A percentile compares a stretch with the other conserved stretches of the same genome.
Evolutionary conservation across 2,113 vertebrate genomes (phyloP).

Genomic region (Andinoacara biseriatus): DNA sequence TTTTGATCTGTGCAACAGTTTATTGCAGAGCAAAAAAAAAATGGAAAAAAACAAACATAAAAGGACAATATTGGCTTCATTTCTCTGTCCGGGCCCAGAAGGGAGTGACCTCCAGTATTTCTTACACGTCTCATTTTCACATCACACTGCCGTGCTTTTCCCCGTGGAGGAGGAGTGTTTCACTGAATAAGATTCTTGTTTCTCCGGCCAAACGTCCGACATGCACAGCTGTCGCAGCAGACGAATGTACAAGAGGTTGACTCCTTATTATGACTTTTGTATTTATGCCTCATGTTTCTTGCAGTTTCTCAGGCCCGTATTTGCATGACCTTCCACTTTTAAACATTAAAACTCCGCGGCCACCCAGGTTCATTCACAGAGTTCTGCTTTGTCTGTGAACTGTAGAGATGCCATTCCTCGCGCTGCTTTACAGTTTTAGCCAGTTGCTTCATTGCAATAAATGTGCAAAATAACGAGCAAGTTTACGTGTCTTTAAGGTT

Average conservation of each 20-base stretch:
- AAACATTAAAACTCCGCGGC: not conserved
- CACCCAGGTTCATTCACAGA: not conserved
- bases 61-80: not conserved
- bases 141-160: constrained; percentile 31
- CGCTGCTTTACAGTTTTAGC: not conserved
- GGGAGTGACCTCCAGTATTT: constrained; percentile 52
- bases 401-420: not conserved
- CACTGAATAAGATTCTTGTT: constrained; percentile 47
- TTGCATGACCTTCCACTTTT: constrained; percentile 17
- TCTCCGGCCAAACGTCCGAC: constrained; percentile 56
- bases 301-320: constrained; percentile 36
- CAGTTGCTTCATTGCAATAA: not conserved
- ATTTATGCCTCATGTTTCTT: constrained; percentile 53
- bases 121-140: constrained; percentile 48
- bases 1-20: not conserved
- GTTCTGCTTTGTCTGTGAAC: not conserved
- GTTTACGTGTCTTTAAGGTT: not conserved
- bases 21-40: not conserved
- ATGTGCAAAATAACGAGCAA: not conserved
- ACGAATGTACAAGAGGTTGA: constrained; percentile 48
- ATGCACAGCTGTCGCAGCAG: constrained; percentile 59
- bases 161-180: constrained; percentile 54
- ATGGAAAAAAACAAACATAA: fast-evolving
- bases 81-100: constrained; percentile 10
- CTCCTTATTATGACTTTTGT: constrained; percentile 39